phyloP scores from a whole-genome alignment of 2,888 invertebrate genomes.

The Pteria penguin region DNA sequence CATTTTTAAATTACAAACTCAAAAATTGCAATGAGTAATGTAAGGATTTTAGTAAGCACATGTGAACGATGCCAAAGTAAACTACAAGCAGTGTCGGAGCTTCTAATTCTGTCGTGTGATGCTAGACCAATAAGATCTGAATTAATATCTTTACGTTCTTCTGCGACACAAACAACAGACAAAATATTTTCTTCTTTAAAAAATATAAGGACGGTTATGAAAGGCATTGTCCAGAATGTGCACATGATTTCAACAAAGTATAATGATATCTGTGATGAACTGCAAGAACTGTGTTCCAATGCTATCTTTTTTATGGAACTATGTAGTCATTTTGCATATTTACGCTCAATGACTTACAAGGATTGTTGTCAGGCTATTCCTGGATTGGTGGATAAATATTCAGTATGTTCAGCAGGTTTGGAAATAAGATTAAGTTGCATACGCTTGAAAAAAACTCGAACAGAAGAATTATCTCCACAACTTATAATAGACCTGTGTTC shows the following conservation, averaged over 20 bases:
- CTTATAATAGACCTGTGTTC: slow-evolving; percentile 74
- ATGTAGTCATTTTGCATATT: slow-evolving; percentile 74
- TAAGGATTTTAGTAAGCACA: slow-evolving; percentile 15
- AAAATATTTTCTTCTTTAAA: slow-evolving; percentile 64
- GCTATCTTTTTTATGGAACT: slow-evolving; percentile 74
- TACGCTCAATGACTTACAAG: slow-evolving; percentile 63
- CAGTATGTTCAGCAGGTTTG: slow-evolving; percentile 71
- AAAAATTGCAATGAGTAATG: slow-evolving; percentile 34
- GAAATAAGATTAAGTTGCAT: slow-evolving; percentile 75
- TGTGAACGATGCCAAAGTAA: slow-evolving; percentile 61
- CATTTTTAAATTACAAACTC: no score
- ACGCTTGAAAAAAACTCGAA: slow-evolving; percentile 65
- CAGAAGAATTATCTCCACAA: slow-evolving; percentile 70
- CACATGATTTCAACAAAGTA: slow-evolving; percentile 55
- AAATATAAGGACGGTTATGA: slow-evolving; percentile 63
- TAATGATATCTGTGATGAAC: slow-evolving; percentile 64
- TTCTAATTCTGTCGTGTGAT: slow-evolving; percentile 75
- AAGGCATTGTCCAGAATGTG: slow-evolving; percentile 64
- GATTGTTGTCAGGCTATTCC: slow-evolving; percentile 61
- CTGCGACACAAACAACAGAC: slow-evolving; percentile 59
- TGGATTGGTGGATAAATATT: slow-evolving; percentile 75
- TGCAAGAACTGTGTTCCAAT: slow-evolving; percentile 70
- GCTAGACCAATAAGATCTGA: slow-evolving; percentile 74
- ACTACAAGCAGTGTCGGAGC: slow-evolving; percentile 77
- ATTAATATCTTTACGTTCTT: slow-evolving; percentile 34